These are phyloP conservation scores for Epicampocera succincta DNA, from an alignment of 2,888 invertebrate genomes.

Conservation along the genomic window DNA sequence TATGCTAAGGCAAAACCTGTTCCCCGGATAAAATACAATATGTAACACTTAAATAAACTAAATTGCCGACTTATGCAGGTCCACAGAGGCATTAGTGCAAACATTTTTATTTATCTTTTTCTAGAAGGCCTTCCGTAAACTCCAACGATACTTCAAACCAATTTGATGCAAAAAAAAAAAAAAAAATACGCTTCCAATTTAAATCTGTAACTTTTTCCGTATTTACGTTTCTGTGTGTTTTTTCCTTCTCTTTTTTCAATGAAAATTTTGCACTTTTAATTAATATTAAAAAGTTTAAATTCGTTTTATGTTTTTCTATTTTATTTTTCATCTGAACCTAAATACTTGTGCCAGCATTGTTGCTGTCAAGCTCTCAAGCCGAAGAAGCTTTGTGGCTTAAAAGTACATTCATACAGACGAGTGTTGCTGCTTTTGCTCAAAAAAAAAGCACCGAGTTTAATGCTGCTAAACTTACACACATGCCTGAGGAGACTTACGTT, in stretches of 20 bases:
- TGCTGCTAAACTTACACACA: slow-evolving; percentile 3
- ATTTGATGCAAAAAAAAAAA: too few relatives aligned
- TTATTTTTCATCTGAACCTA: background rate
- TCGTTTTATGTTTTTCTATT: slow-evolving; percentile 21
- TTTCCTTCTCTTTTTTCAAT: slow-evolving; percentile 23
- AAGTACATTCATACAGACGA: background rate
- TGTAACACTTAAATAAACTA: too few relatives aligned
- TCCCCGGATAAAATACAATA: too few relatives aligned
- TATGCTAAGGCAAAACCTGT: too few relatives aligned
- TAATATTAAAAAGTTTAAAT: slow-evolving; percentile 52
- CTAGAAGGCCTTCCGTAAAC: too few relatives aligned
- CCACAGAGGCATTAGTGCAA: too few relatives aligned
- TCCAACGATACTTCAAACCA: too few relatives aligned
- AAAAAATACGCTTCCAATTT: too few relatives aligned
- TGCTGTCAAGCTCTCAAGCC: slow-evolving; percentile 29
- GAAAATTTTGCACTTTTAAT: slow-evolving; percentile 44
- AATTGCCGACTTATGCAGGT: too few relatives aligned
- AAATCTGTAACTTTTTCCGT: background rate
- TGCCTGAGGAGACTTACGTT: background rate
- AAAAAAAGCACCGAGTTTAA: too few relatives aligned
- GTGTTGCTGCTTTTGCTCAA: background rate
- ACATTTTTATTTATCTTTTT: too few relatives aligned
- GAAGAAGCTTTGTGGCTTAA: background rate
- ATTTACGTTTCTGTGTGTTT: background rate
- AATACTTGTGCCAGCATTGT: background rate